Evolutionary conservation across 1,140 invertebrate species (phyloP), one percentile per base, ranked within the genome.

Genomic region (Conopomorpha cramerella): DNA sequence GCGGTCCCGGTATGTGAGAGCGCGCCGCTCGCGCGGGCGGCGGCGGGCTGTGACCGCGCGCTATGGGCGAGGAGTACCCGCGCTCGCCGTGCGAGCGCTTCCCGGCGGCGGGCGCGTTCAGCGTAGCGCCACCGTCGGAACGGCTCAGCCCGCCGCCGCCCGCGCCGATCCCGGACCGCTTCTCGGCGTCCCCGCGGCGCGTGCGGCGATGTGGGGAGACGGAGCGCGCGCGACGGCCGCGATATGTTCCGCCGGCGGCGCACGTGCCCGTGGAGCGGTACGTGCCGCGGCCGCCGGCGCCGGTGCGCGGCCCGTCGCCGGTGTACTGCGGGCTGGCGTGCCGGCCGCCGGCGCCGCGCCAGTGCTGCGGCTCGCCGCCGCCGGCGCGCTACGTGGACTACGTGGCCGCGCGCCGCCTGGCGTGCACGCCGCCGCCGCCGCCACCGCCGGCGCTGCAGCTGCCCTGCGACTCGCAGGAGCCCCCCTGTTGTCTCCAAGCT

Each of bases 201-300:
- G 68, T 79, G 36, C 62, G 58, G 43, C 54, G 64, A 36, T 61
- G 60, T 33, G 58, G 53, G 33, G 63, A 81, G 35, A 53, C 80
- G 28, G 80, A 81, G 37, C 81, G 77, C 60, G 44, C 71, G 60
- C 48, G 64, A 32, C 54, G 58, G 34, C 65, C 78, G 56, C 73
- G 80, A 30, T 86, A 86, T 39, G 80, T 86, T 37, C 84, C 84
- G 1, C 84, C 84, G 2, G 82, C 83, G 33, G 84, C 84, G 23
- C 85, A 87, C 57, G 83, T 84, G 39, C 85, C 85, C 4, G 85
- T 87, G 29, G 85, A 87, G 61, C 77, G 84, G 43, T 85, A 86
- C 45, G 84, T 86, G 40, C 84, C 84, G 23, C 77, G 82, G 40
- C 83, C 82, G 25, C 82, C 82, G 26, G 80, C 80, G 3, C 80